These are phyloP conservation scores for Aptenodytes forsteri DNA, from an alignment of 2,113 vertebrate species.

Conservation along the genomic window DNA sequence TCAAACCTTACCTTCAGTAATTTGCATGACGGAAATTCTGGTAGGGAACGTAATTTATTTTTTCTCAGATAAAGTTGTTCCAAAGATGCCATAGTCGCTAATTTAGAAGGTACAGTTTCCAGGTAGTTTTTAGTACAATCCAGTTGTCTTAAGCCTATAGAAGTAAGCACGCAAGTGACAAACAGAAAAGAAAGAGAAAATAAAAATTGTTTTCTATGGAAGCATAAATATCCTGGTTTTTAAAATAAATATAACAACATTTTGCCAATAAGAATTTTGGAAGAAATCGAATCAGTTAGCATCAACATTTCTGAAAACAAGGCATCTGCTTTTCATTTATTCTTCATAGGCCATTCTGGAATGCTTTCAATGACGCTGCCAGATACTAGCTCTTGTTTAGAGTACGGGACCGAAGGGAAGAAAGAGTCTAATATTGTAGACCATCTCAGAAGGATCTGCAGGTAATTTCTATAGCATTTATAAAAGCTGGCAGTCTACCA, in stretches of 20 bases:
- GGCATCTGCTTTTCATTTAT: background rate
- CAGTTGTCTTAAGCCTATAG: conserved; percentile 85
- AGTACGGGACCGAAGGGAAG: background rate
- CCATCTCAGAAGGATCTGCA: background rate
- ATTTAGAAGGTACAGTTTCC: conserved; percentile 79
- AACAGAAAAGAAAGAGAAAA: background rate
- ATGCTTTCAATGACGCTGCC: background rate
- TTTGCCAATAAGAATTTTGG: background rate
- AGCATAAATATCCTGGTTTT: background rate
- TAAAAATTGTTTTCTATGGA: background rate
- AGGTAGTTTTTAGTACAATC: conserved; percentile 92
- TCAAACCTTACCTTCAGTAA: conserved; percentile 83
- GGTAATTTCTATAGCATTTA: background rate
- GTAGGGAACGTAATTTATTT: conserved; percentile 86
- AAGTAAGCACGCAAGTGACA: background rate
- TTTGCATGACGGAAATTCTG: conserved; percentile 78
- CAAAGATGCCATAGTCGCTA: conserved; percentile 85
- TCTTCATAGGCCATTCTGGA: background rate
- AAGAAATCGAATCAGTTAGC: background rate
- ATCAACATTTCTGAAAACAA: background rate
- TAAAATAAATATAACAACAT: background rate
- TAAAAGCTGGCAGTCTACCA: background rate
- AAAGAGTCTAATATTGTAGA: background rate
- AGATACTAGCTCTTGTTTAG: no score
- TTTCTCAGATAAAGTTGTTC: conserved; percentile 91